A percentile compares a stretch with the other conserved stretches of the same genome.
phyloP scores from a whole-genome alignment of 2,797 vertebrate species.

The Florisuga fusca region DNA sequence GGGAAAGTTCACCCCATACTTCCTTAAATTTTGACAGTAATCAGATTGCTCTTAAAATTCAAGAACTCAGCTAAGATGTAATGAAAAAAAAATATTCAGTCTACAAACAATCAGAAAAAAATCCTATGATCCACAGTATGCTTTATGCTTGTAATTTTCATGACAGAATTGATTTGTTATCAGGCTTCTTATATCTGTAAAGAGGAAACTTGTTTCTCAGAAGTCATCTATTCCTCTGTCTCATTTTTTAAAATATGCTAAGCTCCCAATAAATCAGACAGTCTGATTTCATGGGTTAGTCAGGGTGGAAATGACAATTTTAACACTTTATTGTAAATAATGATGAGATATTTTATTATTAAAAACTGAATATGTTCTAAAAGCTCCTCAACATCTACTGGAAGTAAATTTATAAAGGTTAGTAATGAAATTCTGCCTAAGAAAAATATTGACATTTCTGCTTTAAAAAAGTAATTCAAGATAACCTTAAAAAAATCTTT shows the following conservation, averaged over 20 bases:
- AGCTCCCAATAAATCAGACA: constrained; percentile 42
- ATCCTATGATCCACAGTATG: neutral
- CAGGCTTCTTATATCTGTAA: neutral
- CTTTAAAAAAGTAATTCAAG: constrained; percentile 23
- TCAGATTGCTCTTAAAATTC: too few species aligned
- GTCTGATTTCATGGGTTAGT: constrained; percentile 68
- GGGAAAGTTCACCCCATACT: neutral
- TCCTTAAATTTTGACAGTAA: constrained; percentile 13
- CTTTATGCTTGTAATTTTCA: constrained; percentile 10
- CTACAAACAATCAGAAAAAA: neutral
- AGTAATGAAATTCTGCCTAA: constrained; percentile 34
- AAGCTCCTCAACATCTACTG: neutral
- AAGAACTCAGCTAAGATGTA: neutral
- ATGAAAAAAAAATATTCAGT: constrained; percentile 8
- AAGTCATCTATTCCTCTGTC: constrained; percentile 1
- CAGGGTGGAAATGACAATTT: constrained; percentile 68
- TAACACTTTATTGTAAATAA: constrained; percentile 63
- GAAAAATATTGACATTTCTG: constrained; percentile 41
- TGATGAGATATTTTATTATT: constrained; percentile 51
- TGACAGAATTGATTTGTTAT: constrained; percentile 20
- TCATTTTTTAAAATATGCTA: constrained; percentile 26
- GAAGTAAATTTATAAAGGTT: constrained; percentile 20
- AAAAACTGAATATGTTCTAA: neutral
- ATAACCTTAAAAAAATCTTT: constrained; percentile 14
- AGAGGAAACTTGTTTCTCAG: constrained; percentile 23